These are phyloP conservation scores for Periophthalmus modestus DNA, from an alignment of 2,113 vertebrate species.

Conservation along the genomic window DNA sequence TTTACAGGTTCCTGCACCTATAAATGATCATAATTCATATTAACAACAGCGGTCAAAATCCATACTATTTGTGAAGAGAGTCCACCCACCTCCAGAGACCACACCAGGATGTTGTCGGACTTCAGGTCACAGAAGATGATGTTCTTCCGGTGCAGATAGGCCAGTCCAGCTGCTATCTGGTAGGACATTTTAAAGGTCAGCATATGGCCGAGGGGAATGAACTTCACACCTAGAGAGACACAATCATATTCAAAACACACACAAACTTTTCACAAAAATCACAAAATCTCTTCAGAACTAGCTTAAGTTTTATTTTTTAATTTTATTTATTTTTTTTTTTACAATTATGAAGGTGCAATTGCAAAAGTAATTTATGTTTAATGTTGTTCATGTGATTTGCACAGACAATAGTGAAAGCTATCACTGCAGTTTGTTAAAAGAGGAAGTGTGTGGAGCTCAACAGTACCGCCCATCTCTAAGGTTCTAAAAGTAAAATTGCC, in stretches of 20 bases:
- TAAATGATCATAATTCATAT: background rate
- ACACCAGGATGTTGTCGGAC: conserved; percentile 97
- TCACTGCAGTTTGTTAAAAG: too few relatives aligned
- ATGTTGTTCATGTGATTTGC: too few relatives aligned
- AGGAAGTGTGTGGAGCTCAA: too few relatives aligned
- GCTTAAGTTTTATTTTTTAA: too few relatives aligned
- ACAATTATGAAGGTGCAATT: too few relatives aligned
- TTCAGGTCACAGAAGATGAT: conserved; percentile 99
- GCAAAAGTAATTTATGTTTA: too few relatives aligned
- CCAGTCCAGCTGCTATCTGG: conserved; percentile 90
- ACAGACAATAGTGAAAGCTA: too few relatives aligned
- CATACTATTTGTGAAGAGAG: background rate
- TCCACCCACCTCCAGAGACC: conserved; percentile 85
- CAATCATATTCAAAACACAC: conserved; percentile 6
- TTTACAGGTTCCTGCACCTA: conserved; percentile 83
- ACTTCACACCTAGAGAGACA: conserved; percentile 76
- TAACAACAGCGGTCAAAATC: background rate
- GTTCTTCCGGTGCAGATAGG: conserved; percentile 94
- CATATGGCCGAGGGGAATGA: conserved; percentile 92
- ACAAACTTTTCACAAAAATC: background rate
- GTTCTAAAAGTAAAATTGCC: too few relatives aligned
- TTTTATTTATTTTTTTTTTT: too few relatives aligned
- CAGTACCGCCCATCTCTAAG: too few relatives aligned
- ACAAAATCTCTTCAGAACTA: too few relatives aligned
- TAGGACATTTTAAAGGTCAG: conserved; percentile 90